Conservation (phyloP, 2,888 invertebrate species). For the Xanthorhoe designata region DNA sequence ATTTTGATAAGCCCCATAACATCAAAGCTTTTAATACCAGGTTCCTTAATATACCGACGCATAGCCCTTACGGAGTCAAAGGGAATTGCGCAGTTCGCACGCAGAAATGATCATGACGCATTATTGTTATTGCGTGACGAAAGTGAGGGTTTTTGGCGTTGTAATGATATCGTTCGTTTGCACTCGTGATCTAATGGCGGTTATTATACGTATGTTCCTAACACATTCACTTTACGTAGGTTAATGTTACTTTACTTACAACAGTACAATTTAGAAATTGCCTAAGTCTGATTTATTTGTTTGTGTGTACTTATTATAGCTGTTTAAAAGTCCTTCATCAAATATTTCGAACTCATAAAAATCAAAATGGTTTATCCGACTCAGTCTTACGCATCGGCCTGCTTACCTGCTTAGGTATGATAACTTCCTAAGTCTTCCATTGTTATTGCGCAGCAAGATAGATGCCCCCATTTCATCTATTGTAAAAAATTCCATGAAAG, state of each 20-base stretch:
- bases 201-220: constrained; percentile 9
- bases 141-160: constrained; percentile 35
- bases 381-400: not conserved
- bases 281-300: not conserved
- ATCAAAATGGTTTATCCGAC: not conserved
- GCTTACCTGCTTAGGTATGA: not conserved
- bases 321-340: not conserved
- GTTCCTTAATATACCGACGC: constrained; percentile 28
- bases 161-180: constrained; percentile 39
- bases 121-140: constrained; percentile 42
- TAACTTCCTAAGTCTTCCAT: not conserved
- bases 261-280: not conserved
- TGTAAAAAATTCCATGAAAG: constrained; percentile 31
- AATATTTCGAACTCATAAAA: not conserved
- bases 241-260: not conserved
- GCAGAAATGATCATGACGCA: constrained; percentile 45
- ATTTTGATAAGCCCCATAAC: not conserved
- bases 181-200: constrained; percentile 35
- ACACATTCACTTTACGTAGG: not conserved
- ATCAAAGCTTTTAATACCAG: not conserved
- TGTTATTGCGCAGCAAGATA: constrained; percentile 14
- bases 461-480: constrained; percentile 24
- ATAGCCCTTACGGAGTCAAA: constrained; percentile 41
- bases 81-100: constrained; percentile 44
- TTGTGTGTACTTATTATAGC: not conserved